These are phyloP conservation scores for Ammodytes marinus DNA, from an alignment of 2,113 vertebrate genomes.

Conservation along the genomic window DNA sequence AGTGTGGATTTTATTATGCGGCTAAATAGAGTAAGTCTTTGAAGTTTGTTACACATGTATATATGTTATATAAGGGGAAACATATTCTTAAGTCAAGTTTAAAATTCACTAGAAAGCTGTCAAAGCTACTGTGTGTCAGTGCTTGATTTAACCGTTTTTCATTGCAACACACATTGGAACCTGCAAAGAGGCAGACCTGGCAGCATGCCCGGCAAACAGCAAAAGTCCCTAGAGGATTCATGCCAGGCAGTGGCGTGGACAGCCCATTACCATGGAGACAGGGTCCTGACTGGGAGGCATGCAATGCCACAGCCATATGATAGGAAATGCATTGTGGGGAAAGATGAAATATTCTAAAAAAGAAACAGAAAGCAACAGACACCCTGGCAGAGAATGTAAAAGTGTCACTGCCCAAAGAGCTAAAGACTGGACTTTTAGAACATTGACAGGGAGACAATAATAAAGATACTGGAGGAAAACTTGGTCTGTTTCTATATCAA, in stretches of 20 bases:
- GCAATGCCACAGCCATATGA: background rate
- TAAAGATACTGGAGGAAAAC: background rate
- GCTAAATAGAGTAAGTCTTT: background rate
- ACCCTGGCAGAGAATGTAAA: background rate
- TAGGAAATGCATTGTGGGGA: conserved; percentile 8
- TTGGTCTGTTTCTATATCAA: background rate
- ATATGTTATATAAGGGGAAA: background rate
- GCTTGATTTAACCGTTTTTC: conserved; percentile 29
- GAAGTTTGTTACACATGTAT: background rate
- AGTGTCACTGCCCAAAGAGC: background rate
- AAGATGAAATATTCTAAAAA: background rate
- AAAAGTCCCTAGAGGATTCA: conserved; percentile 52
- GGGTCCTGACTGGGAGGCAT: conserved; percentile 51
- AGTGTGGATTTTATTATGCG: background rate
- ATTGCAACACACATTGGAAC: conserved; percentile 51
- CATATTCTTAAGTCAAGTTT: background rate
- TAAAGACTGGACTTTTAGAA: background rate
- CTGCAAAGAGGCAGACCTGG: conserved; percentile 56
- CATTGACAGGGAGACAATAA: background rate
- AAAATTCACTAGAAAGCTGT: conserved; percentile 17
- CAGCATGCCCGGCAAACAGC: conserved; percentile 38
- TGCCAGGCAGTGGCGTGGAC: conserved; percentile 60
- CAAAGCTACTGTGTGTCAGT: conserved; percentile 31
- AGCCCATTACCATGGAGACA: conserved; percentile 71
- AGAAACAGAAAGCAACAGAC: background rate